phyloP scores from a whole-genome alignment of 2,888 invertebrate genomes.

The Trichacis sp. region DNA sequence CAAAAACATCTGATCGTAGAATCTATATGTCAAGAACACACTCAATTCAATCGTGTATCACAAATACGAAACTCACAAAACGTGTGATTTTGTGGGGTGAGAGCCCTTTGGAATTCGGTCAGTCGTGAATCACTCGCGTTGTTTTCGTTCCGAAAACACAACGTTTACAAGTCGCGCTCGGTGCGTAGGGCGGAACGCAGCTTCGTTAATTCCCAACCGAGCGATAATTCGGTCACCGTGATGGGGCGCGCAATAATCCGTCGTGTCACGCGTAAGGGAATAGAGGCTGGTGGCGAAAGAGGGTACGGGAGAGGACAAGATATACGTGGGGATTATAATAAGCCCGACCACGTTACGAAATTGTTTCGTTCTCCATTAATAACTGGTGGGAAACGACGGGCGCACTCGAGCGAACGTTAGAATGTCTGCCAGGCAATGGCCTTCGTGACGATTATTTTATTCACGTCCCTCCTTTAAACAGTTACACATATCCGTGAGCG shows the following conservation, averaged over 20 bases:
- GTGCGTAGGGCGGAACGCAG: constrained; percentile 24
- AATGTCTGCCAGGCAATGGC: constrained; percentile 20
- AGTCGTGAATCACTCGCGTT: constrained; percentile 21
- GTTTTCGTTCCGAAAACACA: constrained; percentile 22
- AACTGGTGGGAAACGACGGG: constrained; percentile 36
- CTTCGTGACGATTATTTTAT: constrained; percentile 33
- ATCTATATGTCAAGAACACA: too few species aligned
- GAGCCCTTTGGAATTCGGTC: constrained; percentile 9
- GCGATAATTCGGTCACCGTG: constrained; percentile 55
- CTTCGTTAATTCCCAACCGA: constrained; percentile 42
- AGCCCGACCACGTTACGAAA: constrained; percentile 58
- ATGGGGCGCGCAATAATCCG: constrained; percentile 52
- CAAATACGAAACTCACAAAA: too few species aligned
- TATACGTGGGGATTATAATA: constrained; percentile 59
- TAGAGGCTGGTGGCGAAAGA: constrained; percentile 24
- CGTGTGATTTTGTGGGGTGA: too few species aligned
- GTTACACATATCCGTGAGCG: neutral
- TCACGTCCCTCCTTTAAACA: constrained; percentile 9
- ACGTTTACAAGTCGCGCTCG: constrained; percentile 30
- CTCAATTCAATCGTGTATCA: too few species aligned
- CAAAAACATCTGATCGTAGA: too few species aligned
- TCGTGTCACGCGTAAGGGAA: constrained; percentile 46
- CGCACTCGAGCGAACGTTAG: constrained; percentile 30
- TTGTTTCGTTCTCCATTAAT: constrained; percentile 62
- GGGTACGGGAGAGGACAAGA: constrained; percentile 43